These are phyloP conservation scores for Dipodomys stephensi DNA, from an alignment of 2,113 vertebrate species.

Conservation along the genomic window DNA sequence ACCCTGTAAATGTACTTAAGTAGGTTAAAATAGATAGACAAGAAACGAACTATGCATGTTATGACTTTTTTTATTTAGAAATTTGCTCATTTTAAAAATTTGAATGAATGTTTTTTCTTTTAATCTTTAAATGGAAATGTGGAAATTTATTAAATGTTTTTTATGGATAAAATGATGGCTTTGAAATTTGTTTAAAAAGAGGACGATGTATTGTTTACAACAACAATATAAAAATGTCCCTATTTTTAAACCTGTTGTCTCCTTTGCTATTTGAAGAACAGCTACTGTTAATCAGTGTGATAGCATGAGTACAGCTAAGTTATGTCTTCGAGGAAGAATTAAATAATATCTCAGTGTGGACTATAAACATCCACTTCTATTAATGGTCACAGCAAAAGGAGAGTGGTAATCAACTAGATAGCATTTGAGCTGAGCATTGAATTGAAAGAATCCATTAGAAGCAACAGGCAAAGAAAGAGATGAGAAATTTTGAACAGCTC, in stretches of 20 bases:
- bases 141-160: not conserved
- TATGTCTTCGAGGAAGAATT: not conserved
- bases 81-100: not conserved
- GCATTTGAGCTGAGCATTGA: not conserved
- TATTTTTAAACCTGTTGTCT: not conserved
- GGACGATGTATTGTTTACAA: not conserved
- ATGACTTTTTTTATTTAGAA: slow-evolving; percentile 13
- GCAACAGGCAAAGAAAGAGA: not conserved
- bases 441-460: not conserved
- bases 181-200: too few relatives aligned
- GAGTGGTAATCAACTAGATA: not conserved
- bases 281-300: not conserved
- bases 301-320: not conserved
- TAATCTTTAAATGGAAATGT: not conserved
- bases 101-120: not conserved
- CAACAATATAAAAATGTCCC: not conserved
- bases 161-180: not conserved
- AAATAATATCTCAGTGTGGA: not conserved
- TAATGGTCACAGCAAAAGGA: not conserved
- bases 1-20: not conserved
- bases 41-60: not conserved
- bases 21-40: not conserved
- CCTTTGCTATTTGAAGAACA: slow-evolving; percentile 3
- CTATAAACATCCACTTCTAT: not conserved
- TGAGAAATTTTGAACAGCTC: not conserved